Percentiles rank a stretch among this genome's conserved stretches.
Evolutionary conservation across 2,888 invertebrate species (phyloP).

Genomic region (Himalopsyche tibetana): DNA sequence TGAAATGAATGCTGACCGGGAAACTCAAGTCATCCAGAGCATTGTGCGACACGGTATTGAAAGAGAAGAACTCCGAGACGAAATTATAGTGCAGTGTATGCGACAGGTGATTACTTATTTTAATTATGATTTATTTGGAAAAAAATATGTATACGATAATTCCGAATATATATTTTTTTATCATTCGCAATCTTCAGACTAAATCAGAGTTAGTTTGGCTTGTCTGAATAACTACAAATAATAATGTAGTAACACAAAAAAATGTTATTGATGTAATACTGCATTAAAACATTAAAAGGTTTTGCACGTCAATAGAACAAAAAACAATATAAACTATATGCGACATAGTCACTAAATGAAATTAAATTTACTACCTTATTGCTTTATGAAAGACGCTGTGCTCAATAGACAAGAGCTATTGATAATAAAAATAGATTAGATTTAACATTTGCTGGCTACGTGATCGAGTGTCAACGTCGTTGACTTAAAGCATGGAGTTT

Average conservation of each 20-base stretch:
- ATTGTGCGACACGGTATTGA: slow-evolving; percentile 92
- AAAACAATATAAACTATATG: neutral
- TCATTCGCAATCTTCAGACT: too few species aligned
- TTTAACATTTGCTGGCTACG: too few species aligned
- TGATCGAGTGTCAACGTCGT: too few species aligned
- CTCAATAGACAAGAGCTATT: too few species aligned
- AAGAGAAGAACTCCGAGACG: slow-evolving; percentile 93
- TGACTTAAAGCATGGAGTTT: too few species aligned
- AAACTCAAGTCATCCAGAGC: slow-evolving; percentile 88
- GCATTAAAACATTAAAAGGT: too few species aligned
- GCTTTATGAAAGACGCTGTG: too few species aligned
- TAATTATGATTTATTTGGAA: neutral
- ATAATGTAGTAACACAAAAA: neutral
- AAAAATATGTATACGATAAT: neutral
- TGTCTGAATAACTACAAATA: too few species aligned
- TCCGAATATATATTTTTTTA: neutral
- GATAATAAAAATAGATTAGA: too few species aligned
- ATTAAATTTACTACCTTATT: too few species aligned
- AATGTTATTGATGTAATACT: neutral
- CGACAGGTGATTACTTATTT: slow-evolving; percentile 79
- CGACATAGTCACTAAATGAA: neutral
- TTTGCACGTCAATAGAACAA: neutral
- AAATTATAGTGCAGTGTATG: slow-evolving; percentile 92
- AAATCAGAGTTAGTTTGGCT: too few species aligned
- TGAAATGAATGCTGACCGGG: slow-evolving; percentile 89